Evolutionary conservation across 2,888 invertebrate species (phyloP).

Genomic region (Hypomecis atomaria): DNA sequence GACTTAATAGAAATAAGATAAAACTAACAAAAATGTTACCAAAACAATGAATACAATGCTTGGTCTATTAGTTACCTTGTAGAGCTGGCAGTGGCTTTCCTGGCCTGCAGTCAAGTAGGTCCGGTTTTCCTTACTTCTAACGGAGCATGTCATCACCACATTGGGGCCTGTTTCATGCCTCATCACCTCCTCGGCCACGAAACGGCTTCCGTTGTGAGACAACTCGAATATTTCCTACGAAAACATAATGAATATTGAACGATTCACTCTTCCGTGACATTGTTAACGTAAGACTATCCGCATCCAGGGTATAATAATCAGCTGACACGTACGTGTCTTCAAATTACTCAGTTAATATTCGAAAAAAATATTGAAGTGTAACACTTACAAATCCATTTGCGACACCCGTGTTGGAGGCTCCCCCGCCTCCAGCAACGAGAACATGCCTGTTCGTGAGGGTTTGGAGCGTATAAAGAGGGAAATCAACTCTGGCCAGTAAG

Average conservation of each 20-base stretch:
- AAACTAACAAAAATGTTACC: too few species aligned
- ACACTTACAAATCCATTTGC: slow-evolving; percentile 97
- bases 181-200: slow-evolving; percentile 94
- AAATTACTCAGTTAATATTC: slow-evolving; percentile 32
- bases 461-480: slow-evolving; percentile 96
- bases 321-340: slow-evolving; percentile 58
- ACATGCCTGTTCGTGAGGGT: slow-evolving; percentile 96
- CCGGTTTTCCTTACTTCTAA: slow-evolving; percentile 88
- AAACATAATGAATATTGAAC: slow-evolving; percentile 43
- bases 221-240: slow-evolving; percentile 96
- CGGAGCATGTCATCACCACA: slow-evolving; percentile 96
- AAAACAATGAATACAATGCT: too few species aligned
- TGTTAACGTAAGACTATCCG: slow-evolving; percentile 30
- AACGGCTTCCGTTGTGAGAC: slow-evolving; percentile 92
- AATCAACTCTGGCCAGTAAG: slow-evolving; percentile 94
- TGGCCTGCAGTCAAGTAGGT: slow-evolving; percentile 95
- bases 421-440: slow-evolving; percentile 98
- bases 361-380: slow-evolving; percentile 22
- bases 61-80: slow-evolving; percentile 82
- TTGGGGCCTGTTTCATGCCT: slow-evolving; percentile 95
- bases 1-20: too few species aligned
- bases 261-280: slow-evolving; percentile 27
- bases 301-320: slow-evolving; percentile 43
- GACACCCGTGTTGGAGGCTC: slow-evolving; percentile 98
- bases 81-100: slow-evolving; percentile 95